phyloP scores from a whole-genome alignment of 2,797 vertebrate species.

The Hybognathus amarus region DNA sequence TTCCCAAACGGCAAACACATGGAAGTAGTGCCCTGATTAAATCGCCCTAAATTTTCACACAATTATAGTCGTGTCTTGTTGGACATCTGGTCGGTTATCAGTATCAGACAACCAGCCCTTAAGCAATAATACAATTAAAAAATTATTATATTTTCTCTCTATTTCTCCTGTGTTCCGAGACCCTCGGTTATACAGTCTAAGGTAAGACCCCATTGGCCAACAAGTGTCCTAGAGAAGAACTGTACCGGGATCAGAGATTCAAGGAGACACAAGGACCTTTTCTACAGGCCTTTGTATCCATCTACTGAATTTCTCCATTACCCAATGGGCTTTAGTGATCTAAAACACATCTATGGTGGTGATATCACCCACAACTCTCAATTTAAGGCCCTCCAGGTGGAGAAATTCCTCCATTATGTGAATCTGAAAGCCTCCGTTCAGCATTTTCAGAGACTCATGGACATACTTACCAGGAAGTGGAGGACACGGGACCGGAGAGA shows the following conservation, averaged over 20 bases:
- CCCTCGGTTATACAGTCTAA: constrained; percentile 36
- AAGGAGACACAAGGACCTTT: constrained; percentile 24
- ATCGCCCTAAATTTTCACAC: constrained; percentile 61
- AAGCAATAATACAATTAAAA: constrained; percentile 63
- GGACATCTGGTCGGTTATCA: constrained; percentile 65
- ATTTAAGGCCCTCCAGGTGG: constrained; percentile 12
- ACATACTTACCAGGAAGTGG: constrained; percentile 13
- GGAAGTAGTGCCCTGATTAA: constrained; percentile 86
- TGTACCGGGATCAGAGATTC: constrained; percentile 31
- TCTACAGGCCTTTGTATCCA: constrained; percentile 32
- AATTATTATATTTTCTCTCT: constrained; percentile 40
- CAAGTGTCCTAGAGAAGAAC: constrained; percentile 23
- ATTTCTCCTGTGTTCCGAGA: constrained; percentile 30
- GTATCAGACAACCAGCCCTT: constrained; percentile 59
- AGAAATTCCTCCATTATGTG: background rate
- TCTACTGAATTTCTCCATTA: constrained; percentile 33
- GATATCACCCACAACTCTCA: background rate
- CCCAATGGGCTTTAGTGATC: constrained; percentile 35
- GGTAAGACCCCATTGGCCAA: background rate
- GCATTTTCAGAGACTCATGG: background rate
- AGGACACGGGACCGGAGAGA: constrained; percentile 10
- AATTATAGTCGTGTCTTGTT: constrained; percentile 40
- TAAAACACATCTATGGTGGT: constrained; percentile 14
- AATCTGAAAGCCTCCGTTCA: constrained; percentile 12
- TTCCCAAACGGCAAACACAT: constrained; percentile 93